Conservation (phyloP, 2,113 vertebrate genomes). For the Trichomycterus rosablanca region DNA sequence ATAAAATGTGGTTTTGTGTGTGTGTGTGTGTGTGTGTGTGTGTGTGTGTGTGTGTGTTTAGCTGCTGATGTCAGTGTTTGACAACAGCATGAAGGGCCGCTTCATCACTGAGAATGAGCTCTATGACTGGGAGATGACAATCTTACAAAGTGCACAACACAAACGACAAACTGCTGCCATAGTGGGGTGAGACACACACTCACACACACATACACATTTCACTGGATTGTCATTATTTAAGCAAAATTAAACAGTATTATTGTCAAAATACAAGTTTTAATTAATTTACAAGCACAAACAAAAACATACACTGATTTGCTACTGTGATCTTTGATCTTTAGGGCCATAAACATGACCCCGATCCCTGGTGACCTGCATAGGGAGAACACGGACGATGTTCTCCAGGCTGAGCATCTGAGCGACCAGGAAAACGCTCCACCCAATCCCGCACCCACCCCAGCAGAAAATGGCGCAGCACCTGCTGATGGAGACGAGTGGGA, state of each 20-base stretch:
- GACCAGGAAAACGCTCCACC: constrained; percentile 97
- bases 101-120: constrained; percentile 95
- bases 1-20: too few relatives aligned
- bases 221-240: too few relatives aligned
- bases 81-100: constrained; percentile 97
- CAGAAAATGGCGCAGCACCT: constrained; percentile 48
- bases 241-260: too few relatives aligned
- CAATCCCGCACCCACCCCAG: constrained; percentile 65
- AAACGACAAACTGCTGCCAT: constrained; percentile 90
- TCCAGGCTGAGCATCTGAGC: constrained; percentile 94
- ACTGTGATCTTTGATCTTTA: too few relatives aligned
- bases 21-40: too few relatives aligned
- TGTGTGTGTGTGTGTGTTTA: too few relatives aligned
- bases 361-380: constrained; percentile 86
- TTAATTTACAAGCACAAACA: too few relatives aligned
- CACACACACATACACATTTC: too few relatives aligned
- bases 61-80: constrained; percentile 97
- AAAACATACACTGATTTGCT: too few relatives aligned
- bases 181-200: constrained; percentile 81
- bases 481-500: constrained; percentile 86
- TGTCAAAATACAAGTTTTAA: too few relatives aligned
- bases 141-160: constrained; percentile 96
- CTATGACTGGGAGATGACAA: constrained; percentile 95
- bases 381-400: constrained; percentile 94
- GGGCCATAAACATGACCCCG: constrained; percentile 81